Base-by-base conservation (phyloP, 2,888 invertebrate species). In the Troides helena region DNA sequence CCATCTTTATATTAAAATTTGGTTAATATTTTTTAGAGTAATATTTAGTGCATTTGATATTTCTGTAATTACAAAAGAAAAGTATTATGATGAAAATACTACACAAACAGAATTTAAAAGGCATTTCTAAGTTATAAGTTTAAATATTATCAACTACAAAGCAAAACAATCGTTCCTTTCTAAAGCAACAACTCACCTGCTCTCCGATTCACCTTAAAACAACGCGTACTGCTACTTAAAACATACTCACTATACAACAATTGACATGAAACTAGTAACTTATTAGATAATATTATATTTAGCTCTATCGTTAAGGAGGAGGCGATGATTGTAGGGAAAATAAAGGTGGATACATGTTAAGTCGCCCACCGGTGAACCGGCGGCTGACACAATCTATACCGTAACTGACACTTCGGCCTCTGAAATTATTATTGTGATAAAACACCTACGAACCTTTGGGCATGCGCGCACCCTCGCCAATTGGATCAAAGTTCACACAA, bases 401-500 rank as follows among this genome's bases (percentile, higher is more conserved):
- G 87, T 87, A 83, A 91, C 90, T 89, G 85, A 81, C 83, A 85
- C 80, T 83, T 50, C 74, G 75, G 59, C 66, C 76, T 78, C 77
- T 74, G 78, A 78, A 84, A 84, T 82, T 81, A 82, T 80, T 84
- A 78, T 84, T 85, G 80, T 84, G 81, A 78, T 80, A 80, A 81
- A 81, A 78, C 76, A 78, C 77, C 81, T 78, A 65, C 67, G 69
- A 58, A 4, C 39, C 4, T 69, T 68, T 77, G 88, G 73, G 89
- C 92, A 91, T 92, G 92, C 92, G 92, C 88, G 76, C 67, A 68
- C 70, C 74, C 65, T 77, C 78, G 87, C 90, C 91, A 89, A 89
- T 84, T 88, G 84, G 87, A 83, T 79, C 84, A 84, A 77, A 82
- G 82, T 81, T 84, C 84, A 78, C 76, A 73, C 69, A 76, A 76